Base-by-base conservation (phyloP, 2,113 vertebrate species). In the Choloepus hoffmanni region DNA sequence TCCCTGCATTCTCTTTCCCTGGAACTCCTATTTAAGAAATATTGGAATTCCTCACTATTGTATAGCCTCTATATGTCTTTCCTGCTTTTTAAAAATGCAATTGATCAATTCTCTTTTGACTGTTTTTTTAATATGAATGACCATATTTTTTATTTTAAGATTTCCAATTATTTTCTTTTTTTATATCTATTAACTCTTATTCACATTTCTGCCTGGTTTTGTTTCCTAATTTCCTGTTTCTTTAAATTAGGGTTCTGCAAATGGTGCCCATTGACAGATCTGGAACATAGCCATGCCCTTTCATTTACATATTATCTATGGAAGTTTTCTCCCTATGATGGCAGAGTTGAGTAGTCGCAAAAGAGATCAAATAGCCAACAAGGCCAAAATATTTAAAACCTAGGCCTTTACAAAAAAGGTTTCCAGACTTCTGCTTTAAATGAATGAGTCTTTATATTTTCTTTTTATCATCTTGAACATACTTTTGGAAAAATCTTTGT, bases 391-490 rank as follows among this genome's bases (percentile, higher is more conserved):
- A 85, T 40, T 76, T 94, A 78, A 5, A 60, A 70, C 30, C 58
- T 88, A 72, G 58, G 24, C 74, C 50, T 76, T 84, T 26, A 92
- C 18, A 45, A 63, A 43, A 65, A 60, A 85, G 43, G 4, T 43
- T 83, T 73, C n/a, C 58, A 86, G 15, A 55, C 13, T 4, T 13
- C 40, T 92, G 58, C 58, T 95, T 95, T 89, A 82, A 74, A 50
- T 26, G 73, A 78, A 67, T 81, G 83, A 40, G 50, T 11, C 6
- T 82, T 82, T 36, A 73, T 62, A 81, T 63, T 65, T 76, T 83
- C 7, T 83, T 90, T 74, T 74, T 40, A 55, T 48, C 43, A 94
- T 67, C 73, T 92, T 83, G 83, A 88, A 88, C 16, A 77, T 68
- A 60, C 68, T 48, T 92, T 50, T 24, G 60, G 68, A 83, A 18